Percentiles rank a stretch among this genome's conserved stretches.
phyloP scores from a whole-genome alignment of 1,140 invertebrate species.

The Lepidurus apus region DNA sequence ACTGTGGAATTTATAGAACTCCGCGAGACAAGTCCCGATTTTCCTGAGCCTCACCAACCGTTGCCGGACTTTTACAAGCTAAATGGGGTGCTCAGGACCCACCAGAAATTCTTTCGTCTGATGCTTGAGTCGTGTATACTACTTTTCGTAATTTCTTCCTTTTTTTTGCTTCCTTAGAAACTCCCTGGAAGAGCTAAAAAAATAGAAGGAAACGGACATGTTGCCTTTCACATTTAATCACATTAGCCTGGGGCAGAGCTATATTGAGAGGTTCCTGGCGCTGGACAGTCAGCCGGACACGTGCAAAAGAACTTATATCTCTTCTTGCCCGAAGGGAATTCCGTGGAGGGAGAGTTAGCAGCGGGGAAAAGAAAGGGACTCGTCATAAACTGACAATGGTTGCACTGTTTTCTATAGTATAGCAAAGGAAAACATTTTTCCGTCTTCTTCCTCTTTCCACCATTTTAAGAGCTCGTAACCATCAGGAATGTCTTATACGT shows the following conservation, averaged over 20 bases:
- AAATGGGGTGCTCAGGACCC: conserved; percentile 3
- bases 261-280: not conserved
- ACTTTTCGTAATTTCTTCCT: conserved; percentile 8
- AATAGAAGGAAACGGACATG: not conserved
- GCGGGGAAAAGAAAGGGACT: not conserved
- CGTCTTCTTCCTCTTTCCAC: not conserved
- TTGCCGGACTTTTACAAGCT: conserved; percentile 15
- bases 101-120: not conserved
- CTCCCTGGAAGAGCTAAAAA: not conserved
- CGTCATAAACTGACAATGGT: not conserved
- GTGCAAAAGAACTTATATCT: not conserved
- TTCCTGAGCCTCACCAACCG: not conserved
- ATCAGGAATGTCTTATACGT: not conserved
- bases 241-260: not conserved
- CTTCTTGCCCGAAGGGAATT: not conserved
- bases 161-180: not conserved
- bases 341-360: not conserved
- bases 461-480: not conserved
- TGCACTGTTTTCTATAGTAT: not conserved
- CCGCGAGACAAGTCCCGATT: not conserved
- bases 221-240: conserved; percentile 9
- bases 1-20: not conserved
- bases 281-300: not conserved
- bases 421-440: not conserved
- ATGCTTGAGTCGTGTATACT: not conserved